These are phyloP conservation scores for Caranx ignobilis DNA, from an alignment of 2,113 vertebrate species.

Conservation along the genomic window DNA sequence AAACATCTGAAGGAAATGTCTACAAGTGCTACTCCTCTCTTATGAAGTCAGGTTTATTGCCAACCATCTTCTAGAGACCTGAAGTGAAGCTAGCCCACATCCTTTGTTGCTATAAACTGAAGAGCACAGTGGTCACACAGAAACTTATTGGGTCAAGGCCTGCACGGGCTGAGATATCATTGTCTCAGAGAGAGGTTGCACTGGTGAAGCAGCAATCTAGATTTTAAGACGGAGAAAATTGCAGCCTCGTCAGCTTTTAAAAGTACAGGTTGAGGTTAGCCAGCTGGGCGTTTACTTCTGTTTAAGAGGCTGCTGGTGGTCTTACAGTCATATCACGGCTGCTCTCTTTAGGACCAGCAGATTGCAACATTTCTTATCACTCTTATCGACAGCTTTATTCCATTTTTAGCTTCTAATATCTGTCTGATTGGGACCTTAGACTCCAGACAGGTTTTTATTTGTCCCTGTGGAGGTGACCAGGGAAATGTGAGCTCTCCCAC, in stretches of 20 bases:
- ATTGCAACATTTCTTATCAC: slow-evolving; percentile 8
- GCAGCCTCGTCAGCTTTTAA: not conserved
- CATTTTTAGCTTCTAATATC: slow-evolving; percentile 40
- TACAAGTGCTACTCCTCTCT: not conserved
- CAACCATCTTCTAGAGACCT: not conserved
- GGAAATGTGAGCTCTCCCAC: slow-evolving; percentile 49
- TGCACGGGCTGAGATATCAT: not conserved
- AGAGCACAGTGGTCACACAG: slow-evolving; percentile 24
- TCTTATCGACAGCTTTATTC: slow-evolving; percentile 19
- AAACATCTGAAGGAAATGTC: slow-evolving; percentile 31
- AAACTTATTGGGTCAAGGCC: not conserved
- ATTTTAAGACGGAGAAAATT: not conserved
- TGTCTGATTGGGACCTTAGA: slow-evolving; percentile 15
- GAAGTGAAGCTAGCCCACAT: slow-evolving; percentile 35
- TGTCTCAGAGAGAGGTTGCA: no score
- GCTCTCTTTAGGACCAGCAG: not conserved
- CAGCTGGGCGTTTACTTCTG: not conserved
- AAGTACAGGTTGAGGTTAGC: not conserved
- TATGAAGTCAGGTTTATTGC: slow-evolving; percentile 7
- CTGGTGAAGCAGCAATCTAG: not conserved
- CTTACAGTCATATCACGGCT: not conserved
- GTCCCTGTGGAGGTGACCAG: not conserved
- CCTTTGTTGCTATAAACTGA: slow-evolving; percentile 47
- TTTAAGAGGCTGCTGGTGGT: not conserved
- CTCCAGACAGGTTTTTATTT: slow-evolving; percentile 36